A percentile compares a stretch with the other conserved stretches of the same genome.
Evolutionary conservation across 2,888 invertebrate genomes (phyloP).

Genomic region (Nycteola revayana): DNA sequence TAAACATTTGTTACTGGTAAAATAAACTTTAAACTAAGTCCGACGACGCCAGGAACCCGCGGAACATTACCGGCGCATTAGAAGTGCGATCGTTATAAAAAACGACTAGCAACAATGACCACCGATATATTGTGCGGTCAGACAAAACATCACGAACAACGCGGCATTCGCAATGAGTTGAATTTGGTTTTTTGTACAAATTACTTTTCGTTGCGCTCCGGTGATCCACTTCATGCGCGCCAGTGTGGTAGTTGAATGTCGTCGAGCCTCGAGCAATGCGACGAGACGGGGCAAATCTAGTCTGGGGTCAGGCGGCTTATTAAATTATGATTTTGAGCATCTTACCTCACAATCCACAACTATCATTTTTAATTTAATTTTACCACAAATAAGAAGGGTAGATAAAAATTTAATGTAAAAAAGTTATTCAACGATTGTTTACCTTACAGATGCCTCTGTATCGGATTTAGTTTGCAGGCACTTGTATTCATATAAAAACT

Average conservation of each 20-base stretch:
- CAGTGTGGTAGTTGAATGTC: conserved; percentile 16
- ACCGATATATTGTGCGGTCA: conserved; percentile 79
- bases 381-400: conserved; percentile 43
- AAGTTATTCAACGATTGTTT: conserved; percentile 36
- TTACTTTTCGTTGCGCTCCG: conserved; percentile 80
- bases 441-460: conserved; percentile 48
- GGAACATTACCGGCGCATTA: conserved; percentile 73
- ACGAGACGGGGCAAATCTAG: conserved; percentile 28
- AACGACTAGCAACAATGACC: conserved; percentile 76
- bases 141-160: conserved; percentile 79
- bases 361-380: conserved; percentile 15
- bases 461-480: conserved; percentile 50
- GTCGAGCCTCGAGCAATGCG: conserved; percentile 49
- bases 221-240: conserved; percentile 70
- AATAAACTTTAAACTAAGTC: conserved; percentile 46
- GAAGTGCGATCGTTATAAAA: conserved; percentile 60
- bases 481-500: conserved; percentile 71
- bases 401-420: conserved; percentile 15
- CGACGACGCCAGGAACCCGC: conserved; percentile 49
- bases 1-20: conserved; percentile 27
- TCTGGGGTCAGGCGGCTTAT: conserved; percentile 40
- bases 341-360: conserved; percentile 29
- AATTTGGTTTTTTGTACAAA: conserved; percentile 80
- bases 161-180: conserved; percentile 77
- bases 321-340: conserved; percentile 14